These are phyloP conservation scores for Lycodopsis pacificus DNA, from an alignment of 2,797 vertebrate species.

Conservation along the genomic window DNA sequence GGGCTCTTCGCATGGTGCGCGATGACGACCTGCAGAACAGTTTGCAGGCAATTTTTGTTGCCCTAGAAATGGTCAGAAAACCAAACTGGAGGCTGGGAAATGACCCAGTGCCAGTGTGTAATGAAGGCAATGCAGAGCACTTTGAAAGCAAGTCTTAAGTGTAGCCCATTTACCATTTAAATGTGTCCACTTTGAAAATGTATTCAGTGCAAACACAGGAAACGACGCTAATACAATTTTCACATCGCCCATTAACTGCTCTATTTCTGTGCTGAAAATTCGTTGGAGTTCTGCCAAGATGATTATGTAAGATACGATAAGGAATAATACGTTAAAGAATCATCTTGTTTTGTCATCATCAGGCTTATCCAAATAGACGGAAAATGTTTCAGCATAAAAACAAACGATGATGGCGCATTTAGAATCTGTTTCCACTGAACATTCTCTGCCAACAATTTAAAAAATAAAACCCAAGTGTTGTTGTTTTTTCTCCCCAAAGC, in stretches of 20 bases:
- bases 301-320: not conserved
- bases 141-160: not conserved
- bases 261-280: not conserved
- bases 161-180: not conserved
- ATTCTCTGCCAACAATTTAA: not conserved
- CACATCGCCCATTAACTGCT: not conserved
- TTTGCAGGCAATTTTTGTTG: not conserved
- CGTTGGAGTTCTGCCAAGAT: not conserved
- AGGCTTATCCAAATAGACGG: not conserved
- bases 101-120: not conserved
- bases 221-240: not conserved
- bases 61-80: not conserved
- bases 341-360: not conserved
- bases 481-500: conserved; percentile 18
- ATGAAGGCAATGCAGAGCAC: not conserved
- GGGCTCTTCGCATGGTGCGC: not conserved
- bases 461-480: conserved; percentile 10
- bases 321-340: not conserved
- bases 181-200: conserved; percentile 1
- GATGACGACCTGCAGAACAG: not conserved
- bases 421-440: not conserved
- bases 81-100: not conserved
- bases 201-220: not conserved
- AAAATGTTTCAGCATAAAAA: not conserved
- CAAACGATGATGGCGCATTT: not conserved